Conservation (phyloP, 2,888 invertebrate species). For the Yponomeuta sedellus region DNA sequence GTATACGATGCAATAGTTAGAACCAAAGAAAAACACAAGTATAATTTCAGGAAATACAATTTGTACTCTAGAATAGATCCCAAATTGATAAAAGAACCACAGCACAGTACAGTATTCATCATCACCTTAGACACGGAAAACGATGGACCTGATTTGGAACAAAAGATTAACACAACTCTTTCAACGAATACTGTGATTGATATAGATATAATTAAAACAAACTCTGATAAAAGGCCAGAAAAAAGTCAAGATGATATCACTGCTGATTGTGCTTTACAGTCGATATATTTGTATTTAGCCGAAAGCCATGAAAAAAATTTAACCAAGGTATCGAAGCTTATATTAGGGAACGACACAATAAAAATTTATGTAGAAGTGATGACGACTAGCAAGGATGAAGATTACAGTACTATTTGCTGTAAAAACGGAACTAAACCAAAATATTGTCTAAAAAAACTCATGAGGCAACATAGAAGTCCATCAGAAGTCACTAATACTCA, state of each 20-base stretch:
- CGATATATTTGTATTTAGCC: slow-evolving; percentile 45
- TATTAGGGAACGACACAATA: slow-evolving; percentile 39
- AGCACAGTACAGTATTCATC: slow-evolving; percentile 46
- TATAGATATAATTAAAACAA: slow-evolving; percentile 51
- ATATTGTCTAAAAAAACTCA: not conserved
- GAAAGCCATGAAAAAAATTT: slow-evolving; percentile 39
- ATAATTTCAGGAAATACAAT: slow-evolving; percentile 43
- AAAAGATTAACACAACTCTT: not conserved
- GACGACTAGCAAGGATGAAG: slow-evolving; percentile 30
- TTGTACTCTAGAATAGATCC: slow-evolving; percentile 33
- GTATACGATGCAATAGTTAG: slow-evolving; percentile 44
- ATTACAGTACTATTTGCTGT: slow-evolving; percentile 44
- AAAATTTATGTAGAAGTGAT: slow-evolving; percentile 53
- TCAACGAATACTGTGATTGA: slow-evolving; percentile 23
- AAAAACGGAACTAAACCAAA: not conserved
- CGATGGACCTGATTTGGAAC: slow-evolving; percentile 9
- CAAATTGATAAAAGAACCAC: slow-evolving; percentile 21
- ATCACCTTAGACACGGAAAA: slow-evolving; percentile 40
- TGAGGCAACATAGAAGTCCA: not conserved
- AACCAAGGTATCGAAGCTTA: slow-evolving; percentile 43
- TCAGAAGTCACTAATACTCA: not conserved
- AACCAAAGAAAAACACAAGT: slow-evolving; percentile 41
- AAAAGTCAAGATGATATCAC: not conserved
- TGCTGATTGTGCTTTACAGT: slow-evolving; percentile 39
- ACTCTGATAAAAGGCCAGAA: slow-evolving; percentile 24